Percentiles rank a stretch among this genome's conserved stretches.
These are phyloP conservation scores for Hirtodrosophila alboralis DNA, from an alignment of 2,888 invertebrate genomes.

Conservation along the genomic window DNA sequence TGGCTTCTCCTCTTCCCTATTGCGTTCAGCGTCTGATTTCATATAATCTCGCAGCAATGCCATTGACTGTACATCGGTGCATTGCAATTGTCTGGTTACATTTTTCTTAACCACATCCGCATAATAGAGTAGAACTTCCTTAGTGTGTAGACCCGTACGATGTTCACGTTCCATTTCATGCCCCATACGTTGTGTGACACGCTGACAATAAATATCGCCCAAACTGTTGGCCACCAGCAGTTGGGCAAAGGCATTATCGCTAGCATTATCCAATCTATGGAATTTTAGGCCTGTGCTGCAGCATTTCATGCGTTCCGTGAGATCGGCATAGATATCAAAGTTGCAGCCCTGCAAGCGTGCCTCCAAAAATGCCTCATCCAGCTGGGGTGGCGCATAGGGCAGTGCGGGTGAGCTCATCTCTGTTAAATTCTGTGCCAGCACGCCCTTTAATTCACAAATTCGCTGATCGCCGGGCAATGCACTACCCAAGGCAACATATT, in stretches of 20 bases:
- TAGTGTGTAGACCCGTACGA: slow-evolving; percentile 54
- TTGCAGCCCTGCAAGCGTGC: slow-evolving; percentile 58
- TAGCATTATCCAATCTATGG: slow-evolving; percentile 33
- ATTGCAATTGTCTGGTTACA: slow-evolving; percentile 40
- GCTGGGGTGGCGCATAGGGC: slow-evolving; percentile 74
- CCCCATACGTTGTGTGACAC: slow-evolving; percentile 43
- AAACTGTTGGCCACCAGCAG: slow-evolving; percentile 76
- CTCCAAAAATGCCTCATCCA: slow-evolving; percentile 64
- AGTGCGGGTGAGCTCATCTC: slow-evolving; percentile 60
- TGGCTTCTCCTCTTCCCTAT: slow-evolving; percentile 33
- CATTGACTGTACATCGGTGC: slow-evolving; percentile 63
- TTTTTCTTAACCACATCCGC: slow-evolving; percentile 48
- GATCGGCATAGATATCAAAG: slow-evolving; percentile 65
- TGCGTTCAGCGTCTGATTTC: slow-evolving; percentile 11
- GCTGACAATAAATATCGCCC: slow-evolving; percentile 78
- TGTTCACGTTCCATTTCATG: slow-evolving; percentile 29
- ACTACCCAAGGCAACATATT: slow-evolving; percentile 75
- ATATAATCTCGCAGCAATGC: slow-evolving; percentile 52
- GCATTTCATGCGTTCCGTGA: slow-evolving; percentile 68
- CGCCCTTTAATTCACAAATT: slow-evolving; percentile 69
- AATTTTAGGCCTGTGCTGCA: slow-evolving; percentile 78
- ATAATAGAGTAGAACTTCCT: slow-evolving; percentile 61
- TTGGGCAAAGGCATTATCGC: slow-evolving; percentile 48
- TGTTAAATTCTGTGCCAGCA: slow-evolving; percentile 15
- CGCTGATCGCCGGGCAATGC: slow-evolving; percentile 70